Percentiles rank a stretch among this genome's conserved stretches.
phyloP scores from a whole-genome alignment of 2,797 vertebrate genomes.

The Gymnoscopelus braueri region DNA sequence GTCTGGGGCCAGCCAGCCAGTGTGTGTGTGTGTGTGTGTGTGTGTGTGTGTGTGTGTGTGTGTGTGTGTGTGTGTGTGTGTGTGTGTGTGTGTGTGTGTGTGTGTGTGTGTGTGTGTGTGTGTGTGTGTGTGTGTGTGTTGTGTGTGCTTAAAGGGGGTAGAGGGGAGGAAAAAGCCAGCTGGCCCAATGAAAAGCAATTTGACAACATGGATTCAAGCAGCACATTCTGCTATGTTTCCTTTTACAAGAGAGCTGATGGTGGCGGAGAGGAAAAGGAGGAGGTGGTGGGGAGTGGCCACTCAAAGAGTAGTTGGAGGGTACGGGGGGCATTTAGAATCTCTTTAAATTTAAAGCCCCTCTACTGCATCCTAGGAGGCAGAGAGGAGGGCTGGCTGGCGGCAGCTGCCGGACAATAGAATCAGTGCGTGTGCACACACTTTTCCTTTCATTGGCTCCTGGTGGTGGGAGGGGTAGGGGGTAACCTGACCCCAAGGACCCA shows the following conservation, averaged over 20 bases:
- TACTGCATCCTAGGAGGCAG: conserved; percentile 45
- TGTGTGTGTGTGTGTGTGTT: conserved; percentile 6
- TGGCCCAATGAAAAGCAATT: conserved; percentile 72
- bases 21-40: background rate
- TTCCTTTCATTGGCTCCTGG: conserved; percentile 68
- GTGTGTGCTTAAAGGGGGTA: conserved; percentile 6
- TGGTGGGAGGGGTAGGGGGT: conserved; percentile 42
- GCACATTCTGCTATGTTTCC: conserved; percentile 74
- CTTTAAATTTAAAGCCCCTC: conserved; percentile 64
- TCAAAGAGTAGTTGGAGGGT: conserved; percentile 33
- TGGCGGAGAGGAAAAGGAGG: conserved; percentile 13
- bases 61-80: background rate
- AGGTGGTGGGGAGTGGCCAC: conserved; percentile 27
- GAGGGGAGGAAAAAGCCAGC: conserved; percentile 57
- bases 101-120: conserved; percentile 3
- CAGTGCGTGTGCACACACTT: conserved; percentile 68
- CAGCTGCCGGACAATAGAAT: conserved; percentile 78
- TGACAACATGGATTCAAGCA: conserved; percentile 58
- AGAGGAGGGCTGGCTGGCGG: conserved; percentile 17
- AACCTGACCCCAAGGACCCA: conserved; percentile 66
- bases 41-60: background rate
- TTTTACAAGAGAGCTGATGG: conserved; percentile 36
- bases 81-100: background rate
- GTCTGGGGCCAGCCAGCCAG: conserved; percentile 18
- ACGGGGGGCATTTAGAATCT: conserved; percentile 33